A percentile compares a stretch with the other conserved stretches of the same genome.
Evolutionary conservation across 1,140 invertebrate genomes (phyloP).

Genomic region (Pentalonia nigronervosa): DNA sequence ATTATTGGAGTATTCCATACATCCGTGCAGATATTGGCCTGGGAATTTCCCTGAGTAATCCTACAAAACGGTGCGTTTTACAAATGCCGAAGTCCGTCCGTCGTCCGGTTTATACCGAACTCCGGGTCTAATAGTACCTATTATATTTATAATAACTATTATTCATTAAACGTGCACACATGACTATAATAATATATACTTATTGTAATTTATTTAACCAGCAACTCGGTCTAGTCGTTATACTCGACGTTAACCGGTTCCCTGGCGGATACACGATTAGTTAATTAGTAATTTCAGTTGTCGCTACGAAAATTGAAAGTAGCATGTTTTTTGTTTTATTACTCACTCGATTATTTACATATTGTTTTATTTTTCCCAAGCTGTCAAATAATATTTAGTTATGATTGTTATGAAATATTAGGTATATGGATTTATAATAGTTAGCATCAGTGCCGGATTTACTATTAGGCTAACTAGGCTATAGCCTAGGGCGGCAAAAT

Average conservation of each 20-base stretch:
- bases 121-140: background rate
- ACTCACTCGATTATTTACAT: too few relatives aligned
- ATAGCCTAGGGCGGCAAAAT: too few relatives aligned
- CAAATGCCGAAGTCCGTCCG: background rate
- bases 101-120: background rate
- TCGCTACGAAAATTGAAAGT: too few relatives aligned
- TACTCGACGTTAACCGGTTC: background rate
- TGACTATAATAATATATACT: background rate
- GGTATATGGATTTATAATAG: too few relatives aligned
- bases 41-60: background rate
- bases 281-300: background rate
- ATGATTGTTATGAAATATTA: too few relatives aligned
- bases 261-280: background rate
- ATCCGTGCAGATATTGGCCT: background rate
- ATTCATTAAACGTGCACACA: background rate
- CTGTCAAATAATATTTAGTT: too few relatives aligned
- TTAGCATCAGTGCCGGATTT: too few relatives aligned
- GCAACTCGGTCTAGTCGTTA: background rate
- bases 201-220: background rate
- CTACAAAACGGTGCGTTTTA: conserved; percentile 10
- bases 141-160: background rate
- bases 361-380: too few relatives aligned
- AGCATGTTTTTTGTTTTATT: too few relatives aligned
- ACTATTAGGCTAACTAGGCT: too few relatives aligned
- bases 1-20: conserved; percentile 28